Percentiles rank a stretch among this genome's conserved stretches.
phyloP scores from a whole-genome alignment of 2,113 vertebrate species.

The Poecilia latipinna region DNA sequence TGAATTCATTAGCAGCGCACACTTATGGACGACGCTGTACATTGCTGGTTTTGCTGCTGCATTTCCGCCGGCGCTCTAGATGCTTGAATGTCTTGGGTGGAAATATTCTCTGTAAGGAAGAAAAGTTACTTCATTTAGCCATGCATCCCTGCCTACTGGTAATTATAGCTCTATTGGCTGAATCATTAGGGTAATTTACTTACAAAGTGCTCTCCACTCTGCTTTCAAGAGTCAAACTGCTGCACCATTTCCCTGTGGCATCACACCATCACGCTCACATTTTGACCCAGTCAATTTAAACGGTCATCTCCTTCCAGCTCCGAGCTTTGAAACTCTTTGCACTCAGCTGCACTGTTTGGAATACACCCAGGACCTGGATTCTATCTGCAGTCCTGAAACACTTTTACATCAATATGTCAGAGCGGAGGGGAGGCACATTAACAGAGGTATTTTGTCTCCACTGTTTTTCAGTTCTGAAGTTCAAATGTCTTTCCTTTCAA shows the following conservation, averaged over 20 bases:
- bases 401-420: conserved; percentile 29
- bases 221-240: conserved; percentile 53
- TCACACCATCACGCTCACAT: conserved; percentile 37
- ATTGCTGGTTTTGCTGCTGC: conserved; percentile 7
- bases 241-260: conserved; percentile 41
- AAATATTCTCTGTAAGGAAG: conserved; percentile 25
- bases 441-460: neutral
- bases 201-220: conserved; percentile 61
- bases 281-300: conserved; percentile 57
- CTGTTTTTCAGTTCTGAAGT: neutral
- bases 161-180: conserved; percentile 65
- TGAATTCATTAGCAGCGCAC: neutral
- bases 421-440: neutral
- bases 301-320: conserved; percentile 45
- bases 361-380: conserved; percentile 25
- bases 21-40: neutral
- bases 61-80: conserved; percentile 1
- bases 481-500: neutral
- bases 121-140: conserved; percentile 31
- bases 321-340: conserved; percentile 29
- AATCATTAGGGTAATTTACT: conserved; percentile 70
- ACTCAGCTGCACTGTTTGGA: conserved; percentile 38
- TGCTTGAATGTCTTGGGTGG: conserved; percentile 17
- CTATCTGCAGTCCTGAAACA: conserved; percentile 25
- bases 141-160: conserved; percentile 47